Evolutionary conservation across 2,888 invertebrate genomes (phyloP).

Genomic region (Eupithecia inturbata): DNA sequence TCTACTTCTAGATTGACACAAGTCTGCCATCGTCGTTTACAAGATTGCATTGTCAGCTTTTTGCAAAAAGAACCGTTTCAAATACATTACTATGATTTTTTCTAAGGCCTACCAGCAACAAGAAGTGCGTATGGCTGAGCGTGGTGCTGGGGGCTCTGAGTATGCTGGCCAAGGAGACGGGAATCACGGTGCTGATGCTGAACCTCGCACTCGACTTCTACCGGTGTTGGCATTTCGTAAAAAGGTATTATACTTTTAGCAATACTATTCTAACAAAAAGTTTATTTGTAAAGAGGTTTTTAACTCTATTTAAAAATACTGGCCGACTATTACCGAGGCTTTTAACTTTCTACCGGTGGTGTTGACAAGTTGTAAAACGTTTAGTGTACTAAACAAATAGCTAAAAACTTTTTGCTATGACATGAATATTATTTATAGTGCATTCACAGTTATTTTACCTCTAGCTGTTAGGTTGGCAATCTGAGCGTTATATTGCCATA

Average conservation of each 20-base stretch:
- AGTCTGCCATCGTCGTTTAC: no score
- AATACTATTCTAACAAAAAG: not conserved
- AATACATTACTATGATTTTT: not conserved
- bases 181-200: constrained; percentile 89
- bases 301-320: not conserved
- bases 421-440: no score
- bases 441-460: no score
- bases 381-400: no score
- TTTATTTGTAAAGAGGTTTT: not conserved
- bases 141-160: constrained; percentile 89
- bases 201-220: constrained; percentile 92
- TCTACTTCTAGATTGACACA: no score
- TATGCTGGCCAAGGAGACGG: constrained; percentile 95
- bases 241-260: constrained; percentile 13
- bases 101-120: constrained; percentile 61
- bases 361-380: no score
- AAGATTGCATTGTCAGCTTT: no score
- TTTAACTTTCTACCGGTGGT: no score
- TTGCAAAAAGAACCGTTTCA: no score
- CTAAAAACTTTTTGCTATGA: no score
- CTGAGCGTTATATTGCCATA: no score
- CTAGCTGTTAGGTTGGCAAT: no score
- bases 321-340: not conserved
- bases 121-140: constrained; percentile 84
- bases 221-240: constrained; percentile 83